phyloP scores from a whole-genome alignment of 2,888 invertebrate species.

The Rhopalosiphum nymphaeae region DNA sequence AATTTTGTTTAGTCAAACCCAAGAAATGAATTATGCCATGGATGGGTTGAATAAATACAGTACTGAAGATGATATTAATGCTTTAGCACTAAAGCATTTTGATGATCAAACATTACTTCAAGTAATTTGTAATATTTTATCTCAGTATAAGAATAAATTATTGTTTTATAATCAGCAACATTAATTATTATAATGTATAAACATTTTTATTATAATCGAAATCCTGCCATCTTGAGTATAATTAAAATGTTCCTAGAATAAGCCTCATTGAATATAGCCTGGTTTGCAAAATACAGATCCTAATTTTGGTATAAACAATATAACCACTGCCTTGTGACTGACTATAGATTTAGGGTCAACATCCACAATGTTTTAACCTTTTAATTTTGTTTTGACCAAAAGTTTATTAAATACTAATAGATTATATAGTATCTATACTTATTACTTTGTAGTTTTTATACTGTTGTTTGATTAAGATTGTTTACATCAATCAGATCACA shows the following conservation, averaged over 20 bases:
- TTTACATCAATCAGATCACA: not conserved
- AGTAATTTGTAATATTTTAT: conserved; percentile 72
- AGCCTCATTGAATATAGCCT: not conserved
- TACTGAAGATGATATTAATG: conserved; percentile 88
- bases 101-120: conserved; percentile 87
- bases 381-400: not conserved
- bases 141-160: not conserved
- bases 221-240: not conserved
- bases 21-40: conserved; percentile 90
- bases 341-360: not conserved
- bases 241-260: not conserved
- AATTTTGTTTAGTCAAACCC: conserved; percentile 77
- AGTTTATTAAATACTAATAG: not conserved
- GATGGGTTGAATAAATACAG: conserved; percentile 82
- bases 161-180: not conserved
- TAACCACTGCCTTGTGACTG: not conserved
- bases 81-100: conserved; percentile 84
- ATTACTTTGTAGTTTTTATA: not conserved
- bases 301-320: not conserved
- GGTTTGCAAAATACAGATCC: no score
- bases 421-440: not conserved
- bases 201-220: not conserved
- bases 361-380: not conserved
- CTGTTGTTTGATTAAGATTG: not conserved
- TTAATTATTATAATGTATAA: not conserved